Evolutionary conservation across 2,797 vertebrate genomes (phyloP), one percentile per base, ranked within the genome.

Genomic region (Distichodus sexfasciatus): DNA sequence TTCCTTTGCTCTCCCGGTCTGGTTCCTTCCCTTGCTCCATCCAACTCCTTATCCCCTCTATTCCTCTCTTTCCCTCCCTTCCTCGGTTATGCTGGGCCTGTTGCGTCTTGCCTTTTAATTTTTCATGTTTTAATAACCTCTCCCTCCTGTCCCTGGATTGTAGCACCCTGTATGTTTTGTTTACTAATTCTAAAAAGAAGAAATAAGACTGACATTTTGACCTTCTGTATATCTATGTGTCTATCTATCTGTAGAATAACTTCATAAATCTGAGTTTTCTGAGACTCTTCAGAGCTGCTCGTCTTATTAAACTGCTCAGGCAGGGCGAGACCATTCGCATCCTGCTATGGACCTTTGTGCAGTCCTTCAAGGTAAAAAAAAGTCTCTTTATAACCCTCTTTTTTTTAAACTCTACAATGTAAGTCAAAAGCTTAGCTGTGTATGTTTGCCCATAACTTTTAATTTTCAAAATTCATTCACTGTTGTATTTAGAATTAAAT

Each of bases 241-340:
- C 15, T 66, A 10, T 71, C 14, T 60, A 1, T 64, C 15, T 69
- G 41, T 89, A 96, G 95, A 93, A 95, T 84, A 96, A 96, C 90
- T 95, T 96, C 90, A 97, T 98, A 91, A 97, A 96, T 91, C 88
- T 98, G 79, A 96, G 96, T 82, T 97, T 98, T 87, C 93, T 98
- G 79, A 93, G 95, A 84, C 93, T 98, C 75, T 98, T 98, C 88
- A 92, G 96, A 53, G 96, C 96, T n/a, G 95, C 96, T 47, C 94
- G 96, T 58, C 95, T 98, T 86, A 98, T 98, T 91, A 98, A 98
- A 81, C 92, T 97, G 33, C 93, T 98, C 72, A 91, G 96, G 70
- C 96, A 98, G 85, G 96, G 96, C 65, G 96, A 97, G 84, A 97
- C 96, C 83, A 98, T 98, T 77, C 94, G 96, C 75, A 98, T 97